Evolutionary conservation across 2,888 invertebrate genomes (phyloP).

Genomic region (Phaonia tiefii): DNA sequence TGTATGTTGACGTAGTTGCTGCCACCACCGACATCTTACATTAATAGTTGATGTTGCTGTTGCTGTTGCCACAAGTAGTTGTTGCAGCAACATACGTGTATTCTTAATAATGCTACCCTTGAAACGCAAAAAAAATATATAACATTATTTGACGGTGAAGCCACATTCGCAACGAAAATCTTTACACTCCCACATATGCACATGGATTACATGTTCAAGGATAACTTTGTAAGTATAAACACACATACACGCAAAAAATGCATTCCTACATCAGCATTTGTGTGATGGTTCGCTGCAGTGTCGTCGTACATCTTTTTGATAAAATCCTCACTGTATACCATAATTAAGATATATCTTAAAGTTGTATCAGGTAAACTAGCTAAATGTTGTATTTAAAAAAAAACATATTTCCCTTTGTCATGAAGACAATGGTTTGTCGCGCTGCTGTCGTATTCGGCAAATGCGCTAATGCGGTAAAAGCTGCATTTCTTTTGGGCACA

Average conservation of each 20-base stretch:
- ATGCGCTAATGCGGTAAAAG: slow-evolving; percentile 25
- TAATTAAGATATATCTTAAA: slow-evolving; percentile 21
- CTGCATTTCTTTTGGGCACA: neutral
- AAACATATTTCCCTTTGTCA: too few relatives aligned
- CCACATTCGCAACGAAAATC: neutral
- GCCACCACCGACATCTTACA: neutral
- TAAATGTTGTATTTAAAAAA: neutral
- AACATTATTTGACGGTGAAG: slow-evolving; percentile 21
- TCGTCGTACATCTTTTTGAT: neutral
- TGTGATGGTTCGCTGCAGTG: neutral
- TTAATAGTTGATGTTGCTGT: neutral
- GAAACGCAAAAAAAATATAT: neutral
- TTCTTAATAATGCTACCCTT: slow-evolving; percentile 56
- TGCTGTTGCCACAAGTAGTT: neutral
- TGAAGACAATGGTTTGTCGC: neutral
- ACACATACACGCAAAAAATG: neutral
- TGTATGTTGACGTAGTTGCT: neutral
- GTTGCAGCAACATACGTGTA: neutral
- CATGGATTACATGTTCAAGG: neutral
- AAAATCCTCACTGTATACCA: neutral
- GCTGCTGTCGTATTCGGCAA: neutral
- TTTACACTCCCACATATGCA: neutral
- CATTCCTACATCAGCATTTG: neutral
- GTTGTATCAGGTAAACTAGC: too few relatives aligned
- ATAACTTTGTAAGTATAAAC: neutral